phyloP scores from a whole-genome alignment of 2,888 invertebrate genomes.

The Lepidonotus clava region DNA sequence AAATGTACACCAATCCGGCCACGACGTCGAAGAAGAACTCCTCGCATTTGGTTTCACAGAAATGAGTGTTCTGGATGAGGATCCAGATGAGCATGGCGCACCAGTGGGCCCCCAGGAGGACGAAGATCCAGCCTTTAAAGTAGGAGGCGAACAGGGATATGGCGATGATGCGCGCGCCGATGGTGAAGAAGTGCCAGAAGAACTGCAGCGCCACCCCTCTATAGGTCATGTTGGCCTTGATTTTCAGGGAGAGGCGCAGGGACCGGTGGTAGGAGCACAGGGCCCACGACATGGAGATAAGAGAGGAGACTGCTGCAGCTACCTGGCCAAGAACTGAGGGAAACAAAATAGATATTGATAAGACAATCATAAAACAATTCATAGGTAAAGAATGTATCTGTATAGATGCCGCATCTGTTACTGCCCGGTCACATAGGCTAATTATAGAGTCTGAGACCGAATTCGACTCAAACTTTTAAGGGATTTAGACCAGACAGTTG shows the following conservation, averaged over 20 bases:
- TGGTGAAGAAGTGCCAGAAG: conserved; percentile 90
- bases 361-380: not conserved
- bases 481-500: no score
- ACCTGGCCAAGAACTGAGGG: conserved; percentile 66
- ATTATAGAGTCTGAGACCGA: no score
- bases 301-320: conserved; percentile 87
- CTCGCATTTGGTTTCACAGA: conserved; percentile 84
- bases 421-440: no score
- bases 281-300: conserved; percentile 94
- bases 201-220: conserved; percentile 88
- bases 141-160: conserved; percentile 89
- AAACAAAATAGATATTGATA: not conserved
- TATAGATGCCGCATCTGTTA: no score
- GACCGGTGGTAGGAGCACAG: conserved; percentile 92
- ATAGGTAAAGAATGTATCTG: no score
- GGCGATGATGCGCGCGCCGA: conserved; percentile 90
- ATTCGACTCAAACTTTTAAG: no score
- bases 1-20: conserved; percentile 79
- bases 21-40: conserved; percentile 84
- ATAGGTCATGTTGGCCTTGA: conserved; percentile 86
- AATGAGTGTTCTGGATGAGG: conserved; percentile 85
- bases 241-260: conserved; percentile 88
- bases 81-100: conserved; percentile 88
- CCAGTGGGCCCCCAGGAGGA: conserved; percentile 84
- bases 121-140: conserved; percentile 84